Conservation (phyloP, 2,113 vertebrate species). For the Empidonax traillii region DNA sequence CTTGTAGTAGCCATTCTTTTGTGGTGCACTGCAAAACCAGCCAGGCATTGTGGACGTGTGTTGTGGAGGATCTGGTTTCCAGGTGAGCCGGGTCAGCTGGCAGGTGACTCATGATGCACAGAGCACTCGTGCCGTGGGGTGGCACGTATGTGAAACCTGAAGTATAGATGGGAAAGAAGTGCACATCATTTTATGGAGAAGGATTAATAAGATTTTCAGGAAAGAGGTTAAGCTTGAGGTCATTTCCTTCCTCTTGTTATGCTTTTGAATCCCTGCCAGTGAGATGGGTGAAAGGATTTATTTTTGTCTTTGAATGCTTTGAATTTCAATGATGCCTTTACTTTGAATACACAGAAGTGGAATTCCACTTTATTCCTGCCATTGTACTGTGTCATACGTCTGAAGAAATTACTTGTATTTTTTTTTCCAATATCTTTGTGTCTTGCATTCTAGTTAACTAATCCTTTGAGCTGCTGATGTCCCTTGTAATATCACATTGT, state of each 20-base stretch:
- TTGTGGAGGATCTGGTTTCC: not conserved
- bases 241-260: constrained; percentile 53
- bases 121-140: fast-evolving
- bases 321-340: constrained; percentile 9
- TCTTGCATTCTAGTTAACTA: not conserved
- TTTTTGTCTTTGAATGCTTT: constrained; percentile 57
- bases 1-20: fast-evolving
- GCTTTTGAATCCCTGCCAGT: constrained; percentile 40
- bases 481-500: not conserved
- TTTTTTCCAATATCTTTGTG: not conserved
- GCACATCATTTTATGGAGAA: not conserved
- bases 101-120: fast-evolving
- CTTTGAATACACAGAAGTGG: not conserved
- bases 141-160: not conserved
- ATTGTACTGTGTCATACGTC: not conserved
- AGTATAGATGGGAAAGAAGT: not conserved
- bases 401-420: not conserved
- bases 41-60: fast-evolving
- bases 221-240: constrained; percentile 59
- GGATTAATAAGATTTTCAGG: constrained; percentile 58
- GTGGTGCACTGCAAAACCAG: not conserved
- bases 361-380: constrained; percentile 35
- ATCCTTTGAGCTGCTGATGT: not conserved
- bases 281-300: constrained; percentile 49
- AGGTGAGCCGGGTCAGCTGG: not conserved